phyloP scores from a whole-genome alignment of 2,888 invertebrate genomes.

The Norana najaformis region DNA sequence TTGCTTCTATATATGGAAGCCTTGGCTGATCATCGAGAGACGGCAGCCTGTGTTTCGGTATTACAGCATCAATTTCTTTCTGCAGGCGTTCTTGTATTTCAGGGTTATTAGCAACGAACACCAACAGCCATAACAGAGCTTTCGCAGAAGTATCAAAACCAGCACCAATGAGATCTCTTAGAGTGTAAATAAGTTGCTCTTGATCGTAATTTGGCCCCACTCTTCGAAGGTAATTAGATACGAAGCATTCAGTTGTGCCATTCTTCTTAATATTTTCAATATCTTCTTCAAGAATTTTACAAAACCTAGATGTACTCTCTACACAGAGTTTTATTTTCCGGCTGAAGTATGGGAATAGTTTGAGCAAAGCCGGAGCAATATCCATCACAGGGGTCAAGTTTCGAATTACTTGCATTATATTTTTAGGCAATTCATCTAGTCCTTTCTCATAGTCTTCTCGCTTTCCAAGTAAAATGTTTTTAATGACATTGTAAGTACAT shows the following conservation, averaged over 20 bases:
- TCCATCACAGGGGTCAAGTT: background rate
- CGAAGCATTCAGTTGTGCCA: slow-evolving; percentile 1
- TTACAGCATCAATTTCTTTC: slow-evolving; percentile 49
- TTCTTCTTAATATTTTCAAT: background rate
- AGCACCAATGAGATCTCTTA: slow-evolving; percentile 40
- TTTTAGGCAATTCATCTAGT: background rate
- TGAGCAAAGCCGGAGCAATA: background rate
- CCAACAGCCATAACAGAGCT: slow-evolving; percentile 53
- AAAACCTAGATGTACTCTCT: background rate
- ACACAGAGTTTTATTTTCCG: background rate
- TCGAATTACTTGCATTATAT: background rate
- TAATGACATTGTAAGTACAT: background rate
- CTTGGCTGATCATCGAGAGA: slow-evolving; percentile 44
- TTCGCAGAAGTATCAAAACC: slow-evolving; percentile 56
- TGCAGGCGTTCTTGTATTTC: slow-evolving; percentile 51
- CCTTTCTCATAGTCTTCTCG: slow-evolving; percentile 3
- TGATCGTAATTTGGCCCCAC: background rate
- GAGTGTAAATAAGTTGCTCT: background rate
- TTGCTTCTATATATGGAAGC: slow-evolving; percentile 52
- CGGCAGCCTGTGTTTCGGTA: slow-evolving; percentile 41
- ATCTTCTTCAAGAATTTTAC: background rate
- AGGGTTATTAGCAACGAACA: slow-evolving; percentile 52
- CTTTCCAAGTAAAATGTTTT: background rate
- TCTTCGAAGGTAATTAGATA: slow-evolving; percentile 23
- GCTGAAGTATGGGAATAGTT: background rate